A percentile compares a stretch with the other conserved stretches of the same genome.
phyloP scores from a whole-genome alignment of 2,888 invertebrate species.

The Nemoura dubitans region DNA sequence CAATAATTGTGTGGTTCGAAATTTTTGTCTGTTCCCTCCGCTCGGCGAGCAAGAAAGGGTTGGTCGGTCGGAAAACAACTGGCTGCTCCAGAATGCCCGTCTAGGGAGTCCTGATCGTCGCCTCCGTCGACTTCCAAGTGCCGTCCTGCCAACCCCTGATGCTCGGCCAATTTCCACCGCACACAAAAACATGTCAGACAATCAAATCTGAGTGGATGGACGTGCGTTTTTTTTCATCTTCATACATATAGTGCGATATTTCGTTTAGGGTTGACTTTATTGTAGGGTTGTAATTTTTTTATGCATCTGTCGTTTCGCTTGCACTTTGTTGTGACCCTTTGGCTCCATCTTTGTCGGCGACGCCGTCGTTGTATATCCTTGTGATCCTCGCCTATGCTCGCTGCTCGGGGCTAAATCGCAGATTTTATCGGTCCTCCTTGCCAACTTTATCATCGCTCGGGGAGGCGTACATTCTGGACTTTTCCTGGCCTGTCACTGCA shows the following conservation, averaged over 20 bases:
- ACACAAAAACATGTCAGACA: constrained; percentile 42
- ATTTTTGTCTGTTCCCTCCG: not conserved
- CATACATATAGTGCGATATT: constrained; percentile 41
- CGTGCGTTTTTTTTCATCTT: constrained; percentile 40
- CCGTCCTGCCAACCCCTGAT: constrained; percentile 1
- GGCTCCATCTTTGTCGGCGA: constrained; percentile 28
- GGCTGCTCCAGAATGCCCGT: not conserved
- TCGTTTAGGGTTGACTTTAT: constrained; percentile 45
- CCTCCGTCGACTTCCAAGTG: not conserved
- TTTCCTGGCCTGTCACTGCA: not conserved
- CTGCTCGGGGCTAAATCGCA: constrained; percentile 9
- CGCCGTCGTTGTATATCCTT: constrained; percentile 22
- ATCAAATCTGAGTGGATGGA: constrained; percentile 45
- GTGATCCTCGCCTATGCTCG: not conserved
- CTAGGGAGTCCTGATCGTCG: not conserved
- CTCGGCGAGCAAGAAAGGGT: not conserved
- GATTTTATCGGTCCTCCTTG: constrained; percentile 39
- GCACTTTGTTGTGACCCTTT: constrained; percentile 38
- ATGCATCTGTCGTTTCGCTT: constrained; percentile 42
- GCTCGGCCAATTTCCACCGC: constrained; percentile 38
- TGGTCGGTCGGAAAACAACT: not conserved
- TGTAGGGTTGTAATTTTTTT: constrained; percentile 41
- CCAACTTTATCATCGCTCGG: constrained; percentile 42
- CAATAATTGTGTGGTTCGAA: not conserved
- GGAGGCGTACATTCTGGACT: constrained; percentile 1